Conservation (phyloP, 2,888 invertebrate genomes). For the Brachylomia viminalis region DNA sequence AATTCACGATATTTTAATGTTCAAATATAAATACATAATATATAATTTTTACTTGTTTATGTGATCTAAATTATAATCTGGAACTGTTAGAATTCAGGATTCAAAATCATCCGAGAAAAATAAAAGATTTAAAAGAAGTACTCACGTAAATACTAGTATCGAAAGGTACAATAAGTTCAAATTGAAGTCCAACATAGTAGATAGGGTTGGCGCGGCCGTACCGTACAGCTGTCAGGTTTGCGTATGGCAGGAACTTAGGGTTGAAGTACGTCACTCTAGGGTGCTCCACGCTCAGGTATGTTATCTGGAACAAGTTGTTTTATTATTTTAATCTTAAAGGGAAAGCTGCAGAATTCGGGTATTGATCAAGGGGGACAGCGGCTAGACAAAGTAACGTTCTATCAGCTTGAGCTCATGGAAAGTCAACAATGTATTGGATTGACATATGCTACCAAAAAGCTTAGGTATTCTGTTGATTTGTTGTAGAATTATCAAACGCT, state of each 20-base stretch:
- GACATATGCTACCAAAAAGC: no score
- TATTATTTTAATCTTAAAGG: neutral
- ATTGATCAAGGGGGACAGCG: neutral
- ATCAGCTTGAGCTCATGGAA: neutral
- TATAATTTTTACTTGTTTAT: neutral
- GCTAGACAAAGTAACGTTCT: neutral
- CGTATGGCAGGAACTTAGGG: constrained; percentile 50
- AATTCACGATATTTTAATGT: neutral
- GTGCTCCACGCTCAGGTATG: constrained; percentile 70
- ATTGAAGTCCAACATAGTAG: constrained; percentile 69
- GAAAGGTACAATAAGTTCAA: constrained; percentile 14
- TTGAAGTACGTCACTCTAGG: constrained; percentile 66
- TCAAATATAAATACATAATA: neutral
- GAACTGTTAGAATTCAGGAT: neutral
- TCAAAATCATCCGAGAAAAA: neutral
- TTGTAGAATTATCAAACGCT: no score
- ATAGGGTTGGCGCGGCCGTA: constrained; percentile 68
- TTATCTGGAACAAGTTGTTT: constrained; percentile 53
- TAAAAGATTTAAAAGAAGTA: neutral
- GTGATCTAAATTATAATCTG: neutral
- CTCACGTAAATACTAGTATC: constrained; percentile 63
- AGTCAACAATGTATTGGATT: neutral
- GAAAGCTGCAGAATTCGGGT: neutral
- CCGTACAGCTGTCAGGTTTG: constrained; percentile 67
- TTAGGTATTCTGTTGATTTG: no score